A percentile compares a stretch with the other conserved stretches of the same genome.
phyloP scores from a whole-genome alignment of 2,113 vertebrate species.

The Dicrurus megarhynchus region DNA sequence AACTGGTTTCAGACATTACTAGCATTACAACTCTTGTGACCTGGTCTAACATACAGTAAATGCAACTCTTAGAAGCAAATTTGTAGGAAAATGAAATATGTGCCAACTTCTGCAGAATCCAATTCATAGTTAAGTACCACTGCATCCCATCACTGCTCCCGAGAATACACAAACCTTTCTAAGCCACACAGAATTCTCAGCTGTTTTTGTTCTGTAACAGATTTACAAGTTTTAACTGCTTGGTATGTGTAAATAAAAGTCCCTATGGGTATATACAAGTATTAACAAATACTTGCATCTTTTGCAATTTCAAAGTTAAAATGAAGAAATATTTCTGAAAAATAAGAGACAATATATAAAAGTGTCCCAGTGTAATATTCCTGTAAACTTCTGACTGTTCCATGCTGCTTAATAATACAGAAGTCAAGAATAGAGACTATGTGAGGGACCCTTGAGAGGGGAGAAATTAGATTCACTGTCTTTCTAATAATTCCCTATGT shows the following conservation, averaged over 20 bases:
- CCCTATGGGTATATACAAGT: not conserved
- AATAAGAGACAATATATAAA: not conserved
- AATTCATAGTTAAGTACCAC: not conserved
- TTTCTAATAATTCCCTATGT: slow-evolving; percentile 34
- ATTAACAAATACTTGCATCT: not conserved
- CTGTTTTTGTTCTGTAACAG: not conserved
- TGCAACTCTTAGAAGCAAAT: not conserved
- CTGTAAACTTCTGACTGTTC: not conserved
- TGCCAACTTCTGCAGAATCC: not conserved
- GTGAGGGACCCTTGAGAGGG: not conserved
- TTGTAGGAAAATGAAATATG: not conserved
- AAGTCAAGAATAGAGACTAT: not conserved
- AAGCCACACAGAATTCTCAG: not conserved
- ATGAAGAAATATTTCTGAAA: not conserved
- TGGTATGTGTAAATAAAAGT: not conserved
- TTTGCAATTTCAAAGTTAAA: not conserved
- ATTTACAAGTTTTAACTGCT: not conserved
- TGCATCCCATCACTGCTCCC: not conserved
- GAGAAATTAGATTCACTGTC: not conserved
- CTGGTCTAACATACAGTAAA: not conserved
- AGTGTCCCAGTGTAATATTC: not conserved
- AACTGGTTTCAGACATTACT: not conserved
- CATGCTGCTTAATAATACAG: not conserved
- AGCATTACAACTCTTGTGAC: not conserved
- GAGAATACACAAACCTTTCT: not conserved